Conservation (phyloP, 1,140 invertebrate species). For the Drosophila elegans region DNA sequence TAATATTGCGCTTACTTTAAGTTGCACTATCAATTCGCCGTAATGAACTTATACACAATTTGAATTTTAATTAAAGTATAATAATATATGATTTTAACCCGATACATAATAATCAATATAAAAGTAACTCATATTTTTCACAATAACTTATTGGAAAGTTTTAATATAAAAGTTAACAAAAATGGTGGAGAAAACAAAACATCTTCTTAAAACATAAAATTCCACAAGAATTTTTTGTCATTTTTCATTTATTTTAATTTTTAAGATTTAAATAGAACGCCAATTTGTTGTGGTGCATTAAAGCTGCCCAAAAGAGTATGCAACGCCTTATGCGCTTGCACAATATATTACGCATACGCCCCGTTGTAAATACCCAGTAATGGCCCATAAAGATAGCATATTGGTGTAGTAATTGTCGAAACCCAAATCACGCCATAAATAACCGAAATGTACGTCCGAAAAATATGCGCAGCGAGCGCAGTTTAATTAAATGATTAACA, state of each 20-base stretch:
- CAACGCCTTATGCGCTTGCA: background rate
- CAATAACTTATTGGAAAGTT: no score
- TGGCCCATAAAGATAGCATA: constrained; percentile 55
- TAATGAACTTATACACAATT: constrained; percentile 1
- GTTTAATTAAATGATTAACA: constrained; percentile 84
- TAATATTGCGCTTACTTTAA: constrained; percentile 14
- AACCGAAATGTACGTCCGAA: constrained; percentile 50
- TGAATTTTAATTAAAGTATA: background rate
- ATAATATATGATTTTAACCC: background rate
- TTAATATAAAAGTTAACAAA: no score
- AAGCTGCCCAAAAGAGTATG: constrained; percentile 1
- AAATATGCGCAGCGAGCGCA: constrained; percentile 40
- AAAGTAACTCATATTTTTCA: no score
- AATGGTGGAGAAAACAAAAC: no score
- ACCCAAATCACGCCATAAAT: constrained; percentile 42
- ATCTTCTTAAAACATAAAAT: no score
- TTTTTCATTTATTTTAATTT: background rate
- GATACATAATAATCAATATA: no score
- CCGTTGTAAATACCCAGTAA: constrained; percentile 25
- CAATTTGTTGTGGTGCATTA: constrained; percentile 2
- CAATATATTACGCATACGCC: constrained; percentile 43
- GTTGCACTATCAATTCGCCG: background rate
- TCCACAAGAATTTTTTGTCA: no score
- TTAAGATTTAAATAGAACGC: background rate
- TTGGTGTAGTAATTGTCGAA: constrained; percentile 49